Evolutionary conservation across 2,797 vertebrate species (phyloP).

Genomic region (Furcifer pardalis): DNA sequence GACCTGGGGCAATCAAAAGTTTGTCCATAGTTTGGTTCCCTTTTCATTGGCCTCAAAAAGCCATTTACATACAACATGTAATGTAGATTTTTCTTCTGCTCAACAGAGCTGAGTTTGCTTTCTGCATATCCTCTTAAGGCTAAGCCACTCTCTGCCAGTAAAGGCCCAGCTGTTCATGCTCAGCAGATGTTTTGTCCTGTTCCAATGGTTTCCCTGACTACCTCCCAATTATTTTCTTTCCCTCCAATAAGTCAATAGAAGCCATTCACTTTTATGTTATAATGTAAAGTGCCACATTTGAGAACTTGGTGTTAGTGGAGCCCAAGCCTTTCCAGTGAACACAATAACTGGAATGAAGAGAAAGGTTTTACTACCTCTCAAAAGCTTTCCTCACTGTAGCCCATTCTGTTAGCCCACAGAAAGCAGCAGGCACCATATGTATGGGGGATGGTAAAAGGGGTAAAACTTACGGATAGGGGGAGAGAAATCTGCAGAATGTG

Average conservation of each 20-base stretch:
- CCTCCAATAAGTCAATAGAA: not conserved
- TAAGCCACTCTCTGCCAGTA: not conserved
- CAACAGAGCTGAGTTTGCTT: no score
- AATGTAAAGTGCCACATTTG: not conserved
- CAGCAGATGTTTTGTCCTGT: no score
- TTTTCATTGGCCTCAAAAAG: no score
- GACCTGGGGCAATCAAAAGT: no score
- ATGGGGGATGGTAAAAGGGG: no score
- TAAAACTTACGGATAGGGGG: not conserved
- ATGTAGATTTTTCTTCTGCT: no score
- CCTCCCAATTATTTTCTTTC: not conserved
- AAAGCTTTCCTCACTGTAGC: not conserved
- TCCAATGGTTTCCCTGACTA: not conserved
- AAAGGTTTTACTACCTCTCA: not conserved
- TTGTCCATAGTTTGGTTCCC: no score
- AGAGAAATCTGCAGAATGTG: no score
- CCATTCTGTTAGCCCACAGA: not conserved
- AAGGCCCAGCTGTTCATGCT: not conserved
- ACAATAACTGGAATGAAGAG: not conserved
- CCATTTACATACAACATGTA: no score
- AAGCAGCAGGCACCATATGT: not conserved
- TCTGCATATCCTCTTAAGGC: no score
- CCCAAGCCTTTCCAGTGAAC: not conserved
- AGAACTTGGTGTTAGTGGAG: not conserved
- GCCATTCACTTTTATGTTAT: not conserved